Conservation (phyloP, 1,140 invertebrate genomes). For the Drosophila takahashii region DNA sequence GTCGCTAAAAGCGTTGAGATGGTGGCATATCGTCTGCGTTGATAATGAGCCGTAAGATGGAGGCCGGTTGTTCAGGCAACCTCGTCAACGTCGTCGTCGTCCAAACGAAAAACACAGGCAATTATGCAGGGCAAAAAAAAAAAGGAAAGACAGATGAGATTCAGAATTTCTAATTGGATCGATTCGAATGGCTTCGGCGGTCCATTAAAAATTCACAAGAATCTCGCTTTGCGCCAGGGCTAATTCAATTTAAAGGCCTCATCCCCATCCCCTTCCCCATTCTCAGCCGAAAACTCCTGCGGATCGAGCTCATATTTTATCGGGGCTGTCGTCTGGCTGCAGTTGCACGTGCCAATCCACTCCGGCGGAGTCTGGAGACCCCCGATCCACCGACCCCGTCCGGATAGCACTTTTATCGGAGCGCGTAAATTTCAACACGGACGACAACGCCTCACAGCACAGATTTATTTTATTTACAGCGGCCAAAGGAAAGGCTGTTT, state of each 20-base stretch:
- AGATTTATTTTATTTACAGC: constrained; percentile 80
- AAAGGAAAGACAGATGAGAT: background rate
- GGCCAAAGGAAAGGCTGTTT: constrained; percentile 36
- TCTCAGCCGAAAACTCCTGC: constrained; percentile 17
- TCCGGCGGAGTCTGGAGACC: constrained; percentile 1
- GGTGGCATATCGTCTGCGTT: constrained; percentile 20
- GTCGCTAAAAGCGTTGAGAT: constrained; percentile 42
- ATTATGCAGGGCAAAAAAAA: constrained; percentile 56
- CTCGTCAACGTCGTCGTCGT: constrained; percentile 3
- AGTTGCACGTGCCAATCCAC: constrained; percentile 70
- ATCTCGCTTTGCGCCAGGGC: constrained; percentile 40
- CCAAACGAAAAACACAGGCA: constrained; percentile 29
- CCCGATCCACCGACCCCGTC: constrained; percentile 1
- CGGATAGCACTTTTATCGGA: constrained; percentile 59
- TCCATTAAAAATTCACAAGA: constrained; percentile 75
- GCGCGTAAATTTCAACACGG: constrained; percentile 66
- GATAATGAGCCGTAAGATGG: constrained; percentile 62
- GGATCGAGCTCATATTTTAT: constrained; percentile 66
- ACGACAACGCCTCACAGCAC: constrained; percentile 51
- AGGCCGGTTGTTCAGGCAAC: constrained; percentile 62
- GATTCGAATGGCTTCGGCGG: constrained; percentile 50
- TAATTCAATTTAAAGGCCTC: constrained; percentile 72
- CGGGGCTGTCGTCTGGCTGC: constrained; percentile 68
- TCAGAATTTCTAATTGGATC: constrained; percentile 75
- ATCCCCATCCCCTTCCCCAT: constrained; percentile 2